Evolutionary conservation across 2,888 invertebrate genomes (phyloP).

Genomic region (Nemotelus nigrinus): DNA sequence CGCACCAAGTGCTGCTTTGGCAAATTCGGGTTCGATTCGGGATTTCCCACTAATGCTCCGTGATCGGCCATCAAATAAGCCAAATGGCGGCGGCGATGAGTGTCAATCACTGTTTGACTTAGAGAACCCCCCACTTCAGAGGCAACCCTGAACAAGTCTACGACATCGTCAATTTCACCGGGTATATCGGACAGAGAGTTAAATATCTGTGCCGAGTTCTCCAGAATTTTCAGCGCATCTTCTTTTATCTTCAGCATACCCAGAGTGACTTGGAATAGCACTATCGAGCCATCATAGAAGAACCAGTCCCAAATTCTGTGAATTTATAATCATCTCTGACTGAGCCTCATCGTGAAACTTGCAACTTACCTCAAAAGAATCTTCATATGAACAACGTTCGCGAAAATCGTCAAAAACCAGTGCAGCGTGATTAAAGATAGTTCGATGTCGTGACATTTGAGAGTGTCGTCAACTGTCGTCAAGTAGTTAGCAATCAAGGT

Average conservation of each 20-base stretch:
- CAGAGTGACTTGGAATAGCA: conserved; percentile 92
- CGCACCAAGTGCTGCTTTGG: conserved; percentile 90
- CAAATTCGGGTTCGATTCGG: conserved; percentile 86
- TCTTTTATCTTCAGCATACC: conserved; percentile 94
- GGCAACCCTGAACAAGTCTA: conserved; percentile 80
- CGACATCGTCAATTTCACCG: conserved; percentile 86
- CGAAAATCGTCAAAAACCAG: conserved; percentile 97
- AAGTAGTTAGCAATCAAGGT: conserved; percentile 90
- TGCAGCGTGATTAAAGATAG: conserved; percentile 94
- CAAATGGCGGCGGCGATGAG: conserved; percentile 88
- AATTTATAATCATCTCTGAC: neutral
- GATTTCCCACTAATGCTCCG: conserved; percentile 91
- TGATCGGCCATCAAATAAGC: conserved; percentile 98
- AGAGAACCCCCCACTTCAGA: conserved; percentile 82
- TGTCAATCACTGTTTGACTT: conserved; percentile 79
- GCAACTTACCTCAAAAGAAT: conserved; percentile 71
- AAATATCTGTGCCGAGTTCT: conserved; percentile 98
- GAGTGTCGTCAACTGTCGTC: conserved; percentile 87
- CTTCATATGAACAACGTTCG: conserved; percentile 96
- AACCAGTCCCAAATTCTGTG: conserved; percentile 96
- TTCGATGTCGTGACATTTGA: conserved; percentile 94
- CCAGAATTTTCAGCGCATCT: conserved; percentile 81
- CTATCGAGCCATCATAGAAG: conserved; percentile 94
- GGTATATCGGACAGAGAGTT: conserved; percentile 97
- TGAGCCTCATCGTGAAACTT: neutral